Evolutionary conservation across 2,888 invertebrate species (phyloP), one percentile per base, ranked within the genome.

Genomic region (Nesidiocoris tenuis): DNA sequence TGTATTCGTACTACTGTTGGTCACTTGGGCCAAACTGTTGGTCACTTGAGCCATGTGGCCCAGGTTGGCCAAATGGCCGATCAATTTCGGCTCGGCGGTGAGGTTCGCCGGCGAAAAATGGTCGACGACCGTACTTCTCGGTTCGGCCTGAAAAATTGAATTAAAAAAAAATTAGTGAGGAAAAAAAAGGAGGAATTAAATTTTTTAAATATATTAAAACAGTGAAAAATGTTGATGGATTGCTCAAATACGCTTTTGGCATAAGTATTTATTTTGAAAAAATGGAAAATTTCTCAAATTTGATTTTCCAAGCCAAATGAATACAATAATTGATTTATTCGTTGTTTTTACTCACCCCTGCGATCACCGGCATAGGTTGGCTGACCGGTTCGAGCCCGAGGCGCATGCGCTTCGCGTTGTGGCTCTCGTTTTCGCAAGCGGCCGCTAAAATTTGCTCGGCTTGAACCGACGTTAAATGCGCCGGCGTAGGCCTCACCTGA

Each of bases 401-500:
- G 80, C 96, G 89, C 96, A 97, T 97, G 83, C 96, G 89, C 86
- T 97, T 97, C 78, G 96, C 97, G 85, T 97, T 97, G 85, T 95
- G 92, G 85, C 95, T 95, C 86, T 97, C 97, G 84, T 97, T 97
- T 86, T 97, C 97, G 85, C 97, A 97, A 78, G 97, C 97, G 83
- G 93, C 91, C 80, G 96, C 96, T 83, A 97, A 87, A 83, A 97
- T 95, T 85, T 96, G 94, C 84, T 97, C 97, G 71, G 97, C 97
- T 85, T 96, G 95, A 80, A 96, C 95, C 80, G 96, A 96, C 72
- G 97, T 97, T 83, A 97, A 88, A 86, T 97, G 97, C 79, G 97
- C 96, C 80, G 96, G 96, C 71, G 96, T 96, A 78, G 96, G 96
- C 82, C 96, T 90, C 79, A 94, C 91, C 94, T 96, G 86, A 79